Percentiles rank a stretch among this genome's conserved stretches.
These are phyloP conservation scores for Gobionotothen gibberifrons DNA, from an alignment of 2,797 vertebrate genomes.

Conservation along the genomic window DNA sequence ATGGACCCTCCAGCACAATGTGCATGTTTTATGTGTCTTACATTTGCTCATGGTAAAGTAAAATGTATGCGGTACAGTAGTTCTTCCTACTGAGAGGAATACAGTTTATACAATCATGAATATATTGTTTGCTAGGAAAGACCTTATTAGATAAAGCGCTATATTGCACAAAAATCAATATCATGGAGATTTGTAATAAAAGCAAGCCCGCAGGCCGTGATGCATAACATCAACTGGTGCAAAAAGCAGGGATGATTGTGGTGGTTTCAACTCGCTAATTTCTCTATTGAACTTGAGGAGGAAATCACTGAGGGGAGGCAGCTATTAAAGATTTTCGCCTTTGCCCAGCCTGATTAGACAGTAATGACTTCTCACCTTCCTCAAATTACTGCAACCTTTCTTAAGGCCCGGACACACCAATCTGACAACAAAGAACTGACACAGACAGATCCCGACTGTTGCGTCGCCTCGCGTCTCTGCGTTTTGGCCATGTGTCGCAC, in stretches of 20 bases:
- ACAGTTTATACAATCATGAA: slow-evolving; percentile 1
- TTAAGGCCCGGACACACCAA: background rate
- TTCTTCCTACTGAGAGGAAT: slow-evolving; percentile 1
- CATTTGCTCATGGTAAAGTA: background rate
- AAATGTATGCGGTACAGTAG: background rate
- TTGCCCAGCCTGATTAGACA: slow-evolving; percentile 3
- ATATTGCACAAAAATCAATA: slow-evolving; percentile 29
- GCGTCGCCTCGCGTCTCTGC: too few relatives aligned
- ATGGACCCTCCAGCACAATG: slow-evolving; percentile 33
- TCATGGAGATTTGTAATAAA: slow-evolving; percentile 15
- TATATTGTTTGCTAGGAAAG: background rate
- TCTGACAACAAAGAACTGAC: too few relatives aligned
- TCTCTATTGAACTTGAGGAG: slow-evolving; percentile 25
- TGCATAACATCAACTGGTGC: slow-evolving; percentile 8
- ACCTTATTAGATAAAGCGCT: slow-evolving; percentile 24
- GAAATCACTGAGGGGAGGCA: slow-evolving; percentile 10
- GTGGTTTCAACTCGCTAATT: slow-evolving; percentile 4
- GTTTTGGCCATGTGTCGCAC: too few relatives aligned
- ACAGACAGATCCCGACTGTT: too few relatives aligned
- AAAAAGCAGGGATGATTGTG: slow-evolving; percentile 9
- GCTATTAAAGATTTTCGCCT: slow-evolving; percentile 15
- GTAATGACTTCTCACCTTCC: slow-evolving; percentile 12
- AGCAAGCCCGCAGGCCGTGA: slow-evolving; percentile 6
- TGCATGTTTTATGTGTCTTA: slow-evolving; percentile 24
- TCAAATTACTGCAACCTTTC: slow-evolving; percentile 2